A percentile compares a stretch with the other conserved stretches of the same genome.
Conservation (phyloP, 2,113 vertebrate species). For the Grantiella picta region DNA sequence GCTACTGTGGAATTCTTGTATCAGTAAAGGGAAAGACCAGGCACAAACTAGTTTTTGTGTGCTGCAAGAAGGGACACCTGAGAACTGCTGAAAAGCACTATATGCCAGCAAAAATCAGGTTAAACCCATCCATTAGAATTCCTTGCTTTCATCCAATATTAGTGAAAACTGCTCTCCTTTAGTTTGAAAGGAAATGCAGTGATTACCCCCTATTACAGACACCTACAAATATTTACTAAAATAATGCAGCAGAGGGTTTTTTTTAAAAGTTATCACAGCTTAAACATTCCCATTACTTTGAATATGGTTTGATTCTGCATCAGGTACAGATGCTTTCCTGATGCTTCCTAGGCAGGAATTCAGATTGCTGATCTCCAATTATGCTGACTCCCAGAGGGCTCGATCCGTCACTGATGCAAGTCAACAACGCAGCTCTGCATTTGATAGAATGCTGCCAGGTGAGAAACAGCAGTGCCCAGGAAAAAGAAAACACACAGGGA, state of each 20-base stretch:
- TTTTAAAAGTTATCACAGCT: background rate
- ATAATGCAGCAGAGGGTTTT: background rate
- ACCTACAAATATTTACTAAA: conserved; percentile 57
- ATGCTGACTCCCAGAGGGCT: background rate
- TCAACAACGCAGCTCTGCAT: background rate
- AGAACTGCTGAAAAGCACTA: background rate
- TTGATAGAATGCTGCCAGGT: background rate
- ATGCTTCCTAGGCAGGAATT: conserved; percentile 35
- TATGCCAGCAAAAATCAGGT: background rate
- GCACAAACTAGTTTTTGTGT: background rate
- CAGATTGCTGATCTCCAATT: conserved; percentile 20
- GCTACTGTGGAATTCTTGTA: background rate
- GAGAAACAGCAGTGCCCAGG: background rate
- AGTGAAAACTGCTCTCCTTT: background rate
- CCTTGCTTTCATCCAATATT: background rate
- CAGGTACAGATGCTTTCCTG: background rate
- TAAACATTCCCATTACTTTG: background rate
- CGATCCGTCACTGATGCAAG: background rate
- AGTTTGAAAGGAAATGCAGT: conserved; percentile 5
- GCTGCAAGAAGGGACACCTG: background rate
- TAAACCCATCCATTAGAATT: background rate
- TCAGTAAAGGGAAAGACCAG: background rate
- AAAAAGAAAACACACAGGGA: background rate
- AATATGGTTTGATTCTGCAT: background rate
- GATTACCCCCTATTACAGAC: conserved; percentile 14